These are phyloP conservation scores for Cololabis saira DNA, from an alignment of 2,113 vertebrate genomes.

Conservation along the genomic window DNA sequence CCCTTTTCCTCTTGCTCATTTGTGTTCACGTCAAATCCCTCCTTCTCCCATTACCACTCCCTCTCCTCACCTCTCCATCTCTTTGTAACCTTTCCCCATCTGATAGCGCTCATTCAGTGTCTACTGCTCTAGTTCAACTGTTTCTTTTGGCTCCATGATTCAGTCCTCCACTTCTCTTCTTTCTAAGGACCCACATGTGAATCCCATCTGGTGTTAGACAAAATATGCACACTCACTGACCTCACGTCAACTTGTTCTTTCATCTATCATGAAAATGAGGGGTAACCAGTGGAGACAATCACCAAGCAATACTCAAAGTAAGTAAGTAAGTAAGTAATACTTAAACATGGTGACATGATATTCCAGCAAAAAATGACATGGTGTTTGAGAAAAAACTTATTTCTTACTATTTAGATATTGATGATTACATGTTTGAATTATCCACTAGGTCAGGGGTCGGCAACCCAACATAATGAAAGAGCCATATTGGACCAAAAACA, in stretches of 20 bases:
- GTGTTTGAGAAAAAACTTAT: too few species aligned
- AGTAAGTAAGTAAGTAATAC: too few species aligned
- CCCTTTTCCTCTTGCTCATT: slow-evolving; percentile 39
- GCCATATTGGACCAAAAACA: too few species aligned
- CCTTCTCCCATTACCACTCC: slow-evolving; percentile 62
- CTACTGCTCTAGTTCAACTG: slow-evolving; percentile 28
- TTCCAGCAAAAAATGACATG: too few species aligned
- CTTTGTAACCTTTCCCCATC: slow-evolving; percentile 39
- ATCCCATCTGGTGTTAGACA: too few species aligned
- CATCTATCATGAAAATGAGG: too few species aligned
- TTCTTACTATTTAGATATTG: not conserved
- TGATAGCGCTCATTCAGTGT: slow-evolving; percentile 8
- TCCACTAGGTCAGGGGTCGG: too few species aligned
- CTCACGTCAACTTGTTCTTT: too few species aligned
- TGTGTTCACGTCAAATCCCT: slow-evolving; percentile 46
- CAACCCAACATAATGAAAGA: too few species aligned
- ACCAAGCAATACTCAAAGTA: not conserved
- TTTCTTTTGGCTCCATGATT: slow-evolving; percentile 29
- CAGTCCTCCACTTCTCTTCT: slow-evolving; percentile 5
- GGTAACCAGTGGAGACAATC: not conserved
- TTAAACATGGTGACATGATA: too few species aligned
- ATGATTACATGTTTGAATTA: not conserved
- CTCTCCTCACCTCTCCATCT: slow-evolving; percentile 50
- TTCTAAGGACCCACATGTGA: slow-evolving; percentile 18
- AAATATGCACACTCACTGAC: too few species aligned